phyloP scores from a whole-genome alignment of 2,888 invertebrate species.

The Pheosia tremula region DNA sequence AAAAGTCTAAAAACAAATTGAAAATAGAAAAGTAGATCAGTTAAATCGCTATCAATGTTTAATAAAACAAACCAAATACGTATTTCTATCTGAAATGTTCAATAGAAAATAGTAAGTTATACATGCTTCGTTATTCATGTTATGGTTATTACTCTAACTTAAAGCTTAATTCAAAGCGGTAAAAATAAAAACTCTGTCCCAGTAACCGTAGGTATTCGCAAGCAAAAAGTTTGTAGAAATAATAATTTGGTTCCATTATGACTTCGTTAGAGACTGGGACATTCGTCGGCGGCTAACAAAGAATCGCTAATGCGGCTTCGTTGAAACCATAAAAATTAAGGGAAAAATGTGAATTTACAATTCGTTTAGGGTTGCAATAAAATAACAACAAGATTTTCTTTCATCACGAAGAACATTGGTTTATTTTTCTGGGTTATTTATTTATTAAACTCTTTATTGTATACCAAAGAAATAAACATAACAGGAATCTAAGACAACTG shows the following conservation, averaged over 20 bases:
- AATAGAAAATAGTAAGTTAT: background rate
- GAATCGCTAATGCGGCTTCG: slow-evolving; percentile 19
- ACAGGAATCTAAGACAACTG: too few relatives aligned
- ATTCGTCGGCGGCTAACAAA: slow-evolving; percentile 28
- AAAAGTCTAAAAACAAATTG: background rate
- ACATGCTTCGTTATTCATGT: background rate
- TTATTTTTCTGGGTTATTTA: too few relatives aligned
- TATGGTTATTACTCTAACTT: background rate
- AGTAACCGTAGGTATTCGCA: background rate
- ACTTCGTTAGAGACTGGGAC: background rate
- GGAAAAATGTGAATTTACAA: background rate
- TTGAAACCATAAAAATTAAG: background rate
- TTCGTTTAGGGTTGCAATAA: background rate
- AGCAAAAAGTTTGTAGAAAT: background rate
- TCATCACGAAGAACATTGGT: too few relatives aligned
- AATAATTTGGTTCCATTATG: background rate
- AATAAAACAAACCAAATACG: background rate
- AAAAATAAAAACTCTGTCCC: background rate
- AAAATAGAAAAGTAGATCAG: background rate
- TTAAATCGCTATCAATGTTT: background rate
- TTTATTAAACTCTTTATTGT: too few relatives aligned
- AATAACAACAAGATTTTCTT: too few relatives aligned
- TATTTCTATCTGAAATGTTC: background rate
- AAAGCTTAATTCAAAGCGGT: background rate
- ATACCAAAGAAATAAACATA: too few relatives aligned